Evolutionary conservation across 2,113 vertebrate genomes (phyloP).

Genomic region (Micronycteris hirsuta): DNA sequence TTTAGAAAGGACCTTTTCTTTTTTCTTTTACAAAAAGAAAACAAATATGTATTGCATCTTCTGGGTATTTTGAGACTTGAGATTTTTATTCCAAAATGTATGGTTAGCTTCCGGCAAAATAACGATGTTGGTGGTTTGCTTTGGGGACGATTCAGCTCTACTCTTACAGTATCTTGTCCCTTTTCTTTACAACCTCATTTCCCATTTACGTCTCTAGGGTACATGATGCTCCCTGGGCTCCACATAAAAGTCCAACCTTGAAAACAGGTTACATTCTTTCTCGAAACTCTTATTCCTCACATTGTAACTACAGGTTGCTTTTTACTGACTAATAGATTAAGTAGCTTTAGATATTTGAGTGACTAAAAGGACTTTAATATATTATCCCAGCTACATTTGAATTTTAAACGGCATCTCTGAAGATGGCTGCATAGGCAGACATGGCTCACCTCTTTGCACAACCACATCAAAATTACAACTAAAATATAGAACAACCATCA

Average conservation of each 20-base stretch:
- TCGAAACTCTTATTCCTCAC: neutral
- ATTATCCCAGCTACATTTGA: neutral
- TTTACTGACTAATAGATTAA: neutral
- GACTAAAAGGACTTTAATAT: neutral
- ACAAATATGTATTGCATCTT: neutral
- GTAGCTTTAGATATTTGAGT: neutral
- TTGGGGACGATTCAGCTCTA: neutral
- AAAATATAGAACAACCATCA: no score
- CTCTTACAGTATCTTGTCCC: neutral
- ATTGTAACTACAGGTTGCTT: neutral
- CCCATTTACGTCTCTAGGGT: neutral
- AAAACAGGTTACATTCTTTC: neutral
- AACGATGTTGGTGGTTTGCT: neutral
- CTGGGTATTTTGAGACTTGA: neutral
- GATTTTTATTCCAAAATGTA: conserved; percentile 22
- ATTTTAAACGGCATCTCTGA: neutral
- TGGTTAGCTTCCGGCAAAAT: neutral
- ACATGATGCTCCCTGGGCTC: neutral
- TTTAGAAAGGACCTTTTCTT: neutral
- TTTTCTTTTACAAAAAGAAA: neutral
- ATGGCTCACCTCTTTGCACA: no score
- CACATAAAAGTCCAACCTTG: neutral
- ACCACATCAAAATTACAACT: no score
- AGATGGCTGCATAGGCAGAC: neutral
- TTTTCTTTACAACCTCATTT: neutral